phyloP scores from a whole-genome alignment of 1,140 invertebrate genomes.

The Hyposmocoma kahamanoa region DNA sequence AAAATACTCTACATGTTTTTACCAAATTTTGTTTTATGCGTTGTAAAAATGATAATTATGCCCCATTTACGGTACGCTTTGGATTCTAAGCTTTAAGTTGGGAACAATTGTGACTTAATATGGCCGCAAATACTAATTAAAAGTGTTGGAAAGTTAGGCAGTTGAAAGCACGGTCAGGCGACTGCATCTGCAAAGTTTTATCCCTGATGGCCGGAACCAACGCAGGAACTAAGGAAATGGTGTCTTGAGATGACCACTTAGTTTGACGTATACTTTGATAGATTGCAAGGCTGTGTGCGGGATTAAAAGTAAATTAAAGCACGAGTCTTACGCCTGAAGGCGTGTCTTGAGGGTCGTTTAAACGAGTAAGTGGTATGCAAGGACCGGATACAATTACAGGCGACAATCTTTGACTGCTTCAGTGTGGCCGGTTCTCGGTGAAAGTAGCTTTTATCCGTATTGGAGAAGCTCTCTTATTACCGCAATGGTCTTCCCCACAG shows the following conservation, averaged over 20 bases:
- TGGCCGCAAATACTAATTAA: conserved; percentile 28
- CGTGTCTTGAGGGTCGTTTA: conserved; percentile 7
- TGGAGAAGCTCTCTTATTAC: conserved; percentile 59
- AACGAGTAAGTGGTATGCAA: conserved; percentile 11
- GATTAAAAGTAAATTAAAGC: conserved; percentile 20
- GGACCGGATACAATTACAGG: conserved; percentile 63
- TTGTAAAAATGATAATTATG: conserved; percentile 18
- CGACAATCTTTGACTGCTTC: conserved; percentile 46
- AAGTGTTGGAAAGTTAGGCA: conserved; percentile 50
- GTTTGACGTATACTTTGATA: conserved; percentile 22
- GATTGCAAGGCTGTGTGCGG: conserved; percentile 13
- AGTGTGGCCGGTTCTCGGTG: too few relatives aligned
- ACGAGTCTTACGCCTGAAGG: too few relatives aligned
- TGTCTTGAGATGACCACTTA: conserved; percentile 21
- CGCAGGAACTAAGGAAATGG: conserved; percentile 28
- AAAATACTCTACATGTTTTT: conserved; percentile 13
- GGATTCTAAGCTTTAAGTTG: conserved; percentile 14
- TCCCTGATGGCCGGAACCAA: conserved; percentile 29
- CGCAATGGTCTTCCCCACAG: conserved; percentile 29
- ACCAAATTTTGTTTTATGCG: conserved; percentile 22
- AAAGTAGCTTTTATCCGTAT: conserved; percentile 56
- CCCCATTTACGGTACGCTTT: conserved; percentile 30
- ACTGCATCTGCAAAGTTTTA: conserved; percentile 43
- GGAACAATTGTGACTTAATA: conserved; percentile 26
- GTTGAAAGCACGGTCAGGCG: conserved; percentile 37